Evolutionary conservation across 2,888 invertebrate genomes (phyloP), one percentile per base, ranked within the genome.

Genomic region (Pollenia amentaria): DNA sequence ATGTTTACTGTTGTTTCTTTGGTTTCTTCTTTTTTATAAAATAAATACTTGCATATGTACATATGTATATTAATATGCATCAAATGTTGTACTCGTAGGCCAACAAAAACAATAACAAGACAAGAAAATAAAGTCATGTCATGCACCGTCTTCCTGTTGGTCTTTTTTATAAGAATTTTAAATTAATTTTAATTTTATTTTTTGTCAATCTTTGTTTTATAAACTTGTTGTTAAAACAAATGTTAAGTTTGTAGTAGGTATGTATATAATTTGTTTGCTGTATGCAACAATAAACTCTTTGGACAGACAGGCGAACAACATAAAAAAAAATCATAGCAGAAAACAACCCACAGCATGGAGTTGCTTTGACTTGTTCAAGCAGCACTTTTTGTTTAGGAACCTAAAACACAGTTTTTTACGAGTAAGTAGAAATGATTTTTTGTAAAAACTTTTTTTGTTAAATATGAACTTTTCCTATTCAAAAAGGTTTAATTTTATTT

Each of bases 121-220:
- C 42, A 65, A 64, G 8, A 67, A 67, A 29, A 29, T 29, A 29
- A 29, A 29, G 29, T 29, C 29, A 29, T 29, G 62, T 73, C 72
- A 64, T 53, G 46, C 72, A 65, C 40, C 29, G 81, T 65, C 81
- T 81, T 81, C 73, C 73, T 75, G 73, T 75, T 81, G 73, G 81
- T 81, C 73, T 75, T 81, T 65, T 81, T 81, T 57, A 38, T 29
- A 65, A 57, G 18, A 79, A 70, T 42, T 62, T 70, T 60, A 2
- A 55, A 48, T 46, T 44, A 44, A 21, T 53, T 53, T 4, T n/a
- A n/a, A 2, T 53, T 64, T 38, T 67, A 6, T 2, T 38, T 79
- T 48, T 62, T 79, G 16, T 65, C 53, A 76, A 64, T 42, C 76
- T 29, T 29, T 44, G 46, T 65, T 55, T 72, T 65, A 67, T 44